These are phyloP conservation scores for Paracentrotus lividus DNA, from an alignment of 53 echinoderm and acorn worm genomes.

Conservation along the genomic window DNA sequence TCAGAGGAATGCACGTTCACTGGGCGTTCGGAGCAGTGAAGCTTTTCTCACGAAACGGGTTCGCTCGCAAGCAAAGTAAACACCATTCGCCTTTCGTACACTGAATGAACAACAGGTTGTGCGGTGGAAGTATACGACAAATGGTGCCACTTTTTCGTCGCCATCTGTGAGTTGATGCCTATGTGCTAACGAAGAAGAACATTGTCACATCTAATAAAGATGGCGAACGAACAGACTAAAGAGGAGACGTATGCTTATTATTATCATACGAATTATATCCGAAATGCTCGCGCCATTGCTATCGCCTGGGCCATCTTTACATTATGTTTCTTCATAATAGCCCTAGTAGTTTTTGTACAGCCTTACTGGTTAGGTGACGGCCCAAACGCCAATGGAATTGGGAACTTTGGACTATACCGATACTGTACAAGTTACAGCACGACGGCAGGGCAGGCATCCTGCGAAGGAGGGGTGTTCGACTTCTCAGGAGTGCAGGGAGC, in stretches of 20 bases:
- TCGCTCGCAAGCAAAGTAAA: constrained; percentile 20
- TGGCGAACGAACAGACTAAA: constrained; percentile 87
- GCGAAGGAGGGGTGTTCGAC: constrained; percentile 70
- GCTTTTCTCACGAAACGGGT: neutral
- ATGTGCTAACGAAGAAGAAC: neutral
- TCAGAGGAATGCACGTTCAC: constrained; percentile 1
- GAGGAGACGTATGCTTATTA: constrained; percentile 94
- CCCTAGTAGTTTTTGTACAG: constrained; percentile 92
- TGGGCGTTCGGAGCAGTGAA: neutral
- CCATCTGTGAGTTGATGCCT: neutral
- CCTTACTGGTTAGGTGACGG: constrained; percentile 94
- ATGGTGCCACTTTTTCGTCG: constrained; percentile 7
- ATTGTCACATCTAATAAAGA: constrained; percentile 28
- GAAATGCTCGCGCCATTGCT: constrained; percentile 96
- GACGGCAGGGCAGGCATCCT: constrained; percentile 49
- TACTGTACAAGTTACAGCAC: constrained; percentile 79
- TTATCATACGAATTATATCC: constrained; percentile 96
- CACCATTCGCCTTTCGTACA: neutral
- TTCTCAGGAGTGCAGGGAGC: constrained; percentile 19
- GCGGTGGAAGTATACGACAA: neutral
- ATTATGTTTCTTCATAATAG: constrained; percentile 94
- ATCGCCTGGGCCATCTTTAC: constrained; percentile 98
- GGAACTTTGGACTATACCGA: constrained; percentile 90
- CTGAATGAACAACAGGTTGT: constrained; percentile 16
- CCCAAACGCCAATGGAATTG: constrained; percentile 79